These are phyloP conservation scores for Pheosia gnoma DNA, from an alignment of 2,888 invertebrate species.

Conservation along the genomic window DNA sequence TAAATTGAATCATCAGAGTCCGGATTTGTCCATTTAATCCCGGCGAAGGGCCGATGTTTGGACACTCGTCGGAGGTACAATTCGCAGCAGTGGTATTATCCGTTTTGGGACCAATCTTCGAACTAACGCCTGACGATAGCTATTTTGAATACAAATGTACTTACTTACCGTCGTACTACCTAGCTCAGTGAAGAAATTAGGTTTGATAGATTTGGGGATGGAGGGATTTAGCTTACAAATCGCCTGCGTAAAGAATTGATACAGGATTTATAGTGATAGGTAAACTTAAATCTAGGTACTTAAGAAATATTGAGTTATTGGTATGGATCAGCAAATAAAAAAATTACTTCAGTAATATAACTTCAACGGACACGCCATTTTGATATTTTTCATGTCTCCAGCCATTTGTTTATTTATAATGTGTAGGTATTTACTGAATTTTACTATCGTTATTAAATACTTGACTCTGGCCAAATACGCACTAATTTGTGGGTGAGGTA, in stretches of 20 bases:
- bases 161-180: neutral
- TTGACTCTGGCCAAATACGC: too few relatives aligned
- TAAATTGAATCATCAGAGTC: constrained; percentile 68
- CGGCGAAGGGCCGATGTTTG: constrained; percentile 17
- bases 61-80: constrained; percentile 9
- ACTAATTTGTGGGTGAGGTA: too few relatives aligned
- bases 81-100: constrained; percentile 27
- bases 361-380: too few relatives aligned
- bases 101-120: constrained; percentile 45
- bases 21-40: constrained; percentile 58
- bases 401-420: too few relatives aligned
- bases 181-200: constrained; percentile 11
- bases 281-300: neutral
- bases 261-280: neutral
- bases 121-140: constrained; percentile 30
- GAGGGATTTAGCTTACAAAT: constrained; percentile 7
- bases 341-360: too few relatives aligned
- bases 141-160: constrained; percentile 11
- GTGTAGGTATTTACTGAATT: too few relatives aligned
- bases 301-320: too few relatives aligned
- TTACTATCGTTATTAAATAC: too few relatives aligned
- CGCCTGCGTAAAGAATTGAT: neutral
- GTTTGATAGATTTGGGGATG: constrained; percentile 3
- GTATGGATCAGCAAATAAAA: too few relatives aligned
- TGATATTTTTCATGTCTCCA: too few relatives aligned